Evolutionary conservation across 2,113 vertebrate genomes (phyloP).

Genomic region (Ondatra zibethicus): DNA sequence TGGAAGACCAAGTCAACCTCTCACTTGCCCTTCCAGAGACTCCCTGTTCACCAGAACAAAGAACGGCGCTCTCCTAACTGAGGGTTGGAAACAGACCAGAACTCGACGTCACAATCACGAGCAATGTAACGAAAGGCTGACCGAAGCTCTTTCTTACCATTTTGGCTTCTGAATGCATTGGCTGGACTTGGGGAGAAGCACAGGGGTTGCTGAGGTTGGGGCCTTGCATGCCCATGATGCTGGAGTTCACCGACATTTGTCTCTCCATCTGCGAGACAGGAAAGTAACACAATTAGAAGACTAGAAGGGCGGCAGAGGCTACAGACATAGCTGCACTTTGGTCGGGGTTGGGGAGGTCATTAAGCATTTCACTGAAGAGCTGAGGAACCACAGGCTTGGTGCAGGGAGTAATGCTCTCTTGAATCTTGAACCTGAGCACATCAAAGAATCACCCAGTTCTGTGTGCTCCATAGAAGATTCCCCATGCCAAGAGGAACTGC

Average conservation of each 20-base stretch:
- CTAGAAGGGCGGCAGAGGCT: conserved; percentile 21
- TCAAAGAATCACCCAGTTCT: conserved; percentile 69
- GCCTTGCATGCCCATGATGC: conserved; percentile 98
- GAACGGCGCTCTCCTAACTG: not conserved
- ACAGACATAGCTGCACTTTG: conserved; percentile 22
- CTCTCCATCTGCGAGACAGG: conserved; percentile 94
- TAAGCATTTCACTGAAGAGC: conserved; percentile 75
- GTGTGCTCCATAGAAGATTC: conserved; percentile 28
- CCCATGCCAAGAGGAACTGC: conserved; percentile 66
- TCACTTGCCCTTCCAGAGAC: conserved; percentile 38
- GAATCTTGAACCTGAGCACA: conserved; percentile 74
- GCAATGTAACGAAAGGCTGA: conserved; percentile 14
- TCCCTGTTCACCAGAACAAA: conserved; percentile 70
- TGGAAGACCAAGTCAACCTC: conserved; percentile 51
- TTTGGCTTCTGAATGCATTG: conserved; percentile 99
- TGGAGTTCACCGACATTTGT: conserved; percentile 99
- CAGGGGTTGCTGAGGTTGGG: conserved; percentile 95
- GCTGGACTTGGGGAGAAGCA: conserved; percentile 96
- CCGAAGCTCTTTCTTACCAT: conserved; percentile 89
- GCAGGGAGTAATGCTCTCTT: conserved; percentile 56
- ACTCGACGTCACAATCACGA: conserved; percentile 52
- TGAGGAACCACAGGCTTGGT: conserved; percentile 58
- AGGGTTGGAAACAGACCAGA: conserved; percentile 58
- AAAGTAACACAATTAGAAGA: conserved; percentile 67
- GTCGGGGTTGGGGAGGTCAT: conserved; percentile 52